These are phyloP conservation scores for Callyntrura guangdongensis DNA, from an alignment of 2,888 invertebrate genomes.

Conservation along the genomic window DNA sequence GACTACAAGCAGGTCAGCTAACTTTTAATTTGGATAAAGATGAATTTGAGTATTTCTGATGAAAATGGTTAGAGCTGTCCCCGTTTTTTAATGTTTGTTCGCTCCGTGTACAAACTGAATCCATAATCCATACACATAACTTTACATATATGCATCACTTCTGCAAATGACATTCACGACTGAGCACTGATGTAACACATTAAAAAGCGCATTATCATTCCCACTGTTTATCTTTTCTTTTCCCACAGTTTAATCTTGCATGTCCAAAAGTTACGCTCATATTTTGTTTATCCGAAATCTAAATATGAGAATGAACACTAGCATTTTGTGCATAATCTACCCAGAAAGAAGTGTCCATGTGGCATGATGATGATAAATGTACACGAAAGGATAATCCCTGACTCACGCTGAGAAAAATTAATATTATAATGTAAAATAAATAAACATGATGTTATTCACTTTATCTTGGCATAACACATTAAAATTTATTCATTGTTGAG, in stretches of 20 bases:
- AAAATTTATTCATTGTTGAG: constrained; percentile 63
- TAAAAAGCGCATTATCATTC: not conserved
- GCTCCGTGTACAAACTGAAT: no score
- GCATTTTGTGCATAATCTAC: constrained; percentile 42
- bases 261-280: not conserved
- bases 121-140: no score
- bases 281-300: constrained; percentile 30
- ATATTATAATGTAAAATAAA: constrained; percentile 83
- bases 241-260: not conserved
- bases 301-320: constrained; percentile 34
- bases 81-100: no score
- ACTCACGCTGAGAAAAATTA: constrained; percentile 83
- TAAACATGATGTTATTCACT: constrained; percentile 77
- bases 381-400: constrained; percentile 79
- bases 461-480: constrained; percentile 19
- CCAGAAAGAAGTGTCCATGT: constrained; percentile 48
- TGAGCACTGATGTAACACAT: no score
- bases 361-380: constrained; percentile 76
- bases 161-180: no score
- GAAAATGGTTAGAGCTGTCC: no score
- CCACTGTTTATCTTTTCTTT: constrained; percentile 12
- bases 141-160: no score
- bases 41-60: no score
- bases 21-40: not conserved
- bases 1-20: constrained; percentile 65